A percentile compares a stretch with the other conserved stretches of the same genome.
Conservation (phyloP, 1,140 invertebrate species). For the Tetramorium simillimum region DNA sequence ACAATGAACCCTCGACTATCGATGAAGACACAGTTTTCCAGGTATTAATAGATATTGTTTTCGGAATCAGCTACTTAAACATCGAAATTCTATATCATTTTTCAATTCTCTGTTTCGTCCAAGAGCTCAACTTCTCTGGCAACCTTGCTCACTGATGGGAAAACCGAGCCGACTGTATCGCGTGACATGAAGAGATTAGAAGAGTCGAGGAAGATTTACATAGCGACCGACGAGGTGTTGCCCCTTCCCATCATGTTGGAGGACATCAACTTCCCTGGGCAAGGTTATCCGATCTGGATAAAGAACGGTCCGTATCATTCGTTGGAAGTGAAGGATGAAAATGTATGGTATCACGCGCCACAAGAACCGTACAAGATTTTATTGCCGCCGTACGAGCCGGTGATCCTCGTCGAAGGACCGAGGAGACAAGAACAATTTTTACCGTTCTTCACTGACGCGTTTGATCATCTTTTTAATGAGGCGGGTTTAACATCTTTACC, state of each 20-base stretch:
- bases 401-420: conserved; percentile 11
- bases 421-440: background rate
- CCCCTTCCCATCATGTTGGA: background rate
- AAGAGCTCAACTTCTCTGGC: background rate
- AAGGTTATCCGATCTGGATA: conserved; percentile 44
- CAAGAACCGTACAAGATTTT: conserved; percentile 35
- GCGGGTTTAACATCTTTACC: background rate
- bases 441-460: conserved; percentile 14
- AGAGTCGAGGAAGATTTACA: conserved; percentile 8
- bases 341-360: background rate
- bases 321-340: background rate
- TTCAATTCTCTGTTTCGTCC: background rate
- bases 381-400: conserved; percentile 43
- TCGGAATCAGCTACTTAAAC: background rate
- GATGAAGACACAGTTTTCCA: background rate
- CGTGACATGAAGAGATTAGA: background rate
- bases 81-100: background rate
- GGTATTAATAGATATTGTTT: background rate
- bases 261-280: conserved; percentile 18
- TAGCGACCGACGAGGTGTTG: conserved; percentile 1
- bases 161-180: background rate
- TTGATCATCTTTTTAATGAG: background rate
- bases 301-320: conserved; percentile 2
- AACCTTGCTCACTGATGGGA: background rate
- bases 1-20: background rate